Evolutionary conservation across 2,888 invertebrate species (phyloP), one percentile per base, ranked within the genome.

Genomic region (Clunio marinus): DNA sequence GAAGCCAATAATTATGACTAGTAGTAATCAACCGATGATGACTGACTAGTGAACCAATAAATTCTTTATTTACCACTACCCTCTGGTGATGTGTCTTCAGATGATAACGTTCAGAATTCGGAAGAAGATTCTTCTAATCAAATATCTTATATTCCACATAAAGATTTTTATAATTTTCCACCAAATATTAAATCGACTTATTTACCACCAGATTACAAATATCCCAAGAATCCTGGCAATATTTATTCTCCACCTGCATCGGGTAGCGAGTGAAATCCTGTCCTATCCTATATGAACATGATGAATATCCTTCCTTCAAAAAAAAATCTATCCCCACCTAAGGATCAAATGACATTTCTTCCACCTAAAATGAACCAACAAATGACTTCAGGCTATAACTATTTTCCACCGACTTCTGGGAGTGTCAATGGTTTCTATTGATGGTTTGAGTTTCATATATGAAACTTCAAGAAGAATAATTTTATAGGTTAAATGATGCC

Each of bases 371-470:
- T 73, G 0, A 68, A 73, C 60, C 73, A 75, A 1, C 20, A 74
- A 75, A 4, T 74, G 74, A 55, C 24, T 24, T 32, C 69, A 1
- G 71, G 77, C 1, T 74, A 74, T 1, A 79, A 78, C 69, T 59
- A 70, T 57, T 32, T 51, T 27, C 58, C 68, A 24, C 68, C 57
- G 22, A 17, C 68, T 15, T 68, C 68, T n/a, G 60, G 60, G 27
- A 57, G 57, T 57, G 57, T 57, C 27, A 27, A 22, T 57, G 57
- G 57, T 27, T 57, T 57, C 57, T 2, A 24, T n/a, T n/a, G 27
- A 27, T 27, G 57, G 57, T 10, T n/a, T n/a, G n/a, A n/a, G n/a
- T n/a, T n/a, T 57, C 57, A 57, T n/a, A 57, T 25, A 24, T 25
- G 25, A 57, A 8, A n/a, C n/a, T n/a, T n/a, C n/a, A n/a, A n/a